Conservation (phyloP, 2,797 vertebrate species). For the Chelmon rostratus region DNA sequence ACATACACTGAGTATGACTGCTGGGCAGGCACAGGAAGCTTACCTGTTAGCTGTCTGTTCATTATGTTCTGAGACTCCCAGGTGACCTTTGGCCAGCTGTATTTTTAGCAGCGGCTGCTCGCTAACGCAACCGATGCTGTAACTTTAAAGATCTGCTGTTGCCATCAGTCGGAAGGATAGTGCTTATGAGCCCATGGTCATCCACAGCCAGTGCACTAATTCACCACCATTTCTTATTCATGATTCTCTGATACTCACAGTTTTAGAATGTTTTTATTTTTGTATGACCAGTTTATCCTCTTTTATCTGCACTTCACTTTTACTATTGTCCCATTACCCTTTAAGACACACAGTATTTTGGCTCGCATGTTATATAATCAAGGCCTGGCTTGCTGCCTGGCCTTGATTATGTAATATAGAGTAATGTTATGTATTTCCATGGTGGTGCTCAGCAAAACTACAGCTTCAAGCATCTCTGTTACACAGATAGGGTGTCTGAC, state of each 20-base stretch:
- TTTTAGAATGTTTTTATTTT: not conserved
- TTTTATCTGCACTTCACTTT: not conserved
- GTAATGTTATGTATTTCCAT: not conserved
- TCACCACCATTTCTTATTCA: not conserved
- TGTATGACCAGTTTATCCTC: not conserved
- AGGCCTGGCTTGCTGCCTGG: not conserved
- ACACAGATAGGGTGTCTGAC: not conserved
- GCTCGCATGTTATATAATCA: not conserved
- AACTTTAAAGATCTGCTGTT: not conserved
- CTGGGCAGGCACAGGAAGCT: not conserved
- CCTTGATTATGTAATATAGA: conserved; percentile 15
- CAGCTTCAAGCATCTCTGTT: not conserved
- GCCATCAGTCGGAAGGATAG: conserved; percentile 7
- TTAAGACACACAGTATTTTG: not conserved
- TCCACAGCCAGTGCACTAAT: not conserved
- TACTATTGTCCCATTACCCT: not conserved
- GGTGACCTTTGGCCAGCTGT: conserved; percentile 5
- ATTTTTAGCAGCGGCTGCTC: conserved; percentile 14
- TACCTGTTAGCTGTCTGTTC: conserved; percentile 4
- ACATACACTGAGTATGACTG: not conserved
- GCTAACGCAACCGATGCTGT: not conserved
- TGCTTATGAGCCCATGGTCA: not conserved
- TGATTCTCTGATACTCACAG: too few relatives aligned
- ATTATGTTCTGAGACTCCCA: not conserved
- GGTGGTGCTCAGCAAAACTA: not conserved